These are phyloP conservation scores for Aplodontia rufa DNA, from an alignment of 2,113 vertebrate genomes.

Conservation along the genomic window DNA sequence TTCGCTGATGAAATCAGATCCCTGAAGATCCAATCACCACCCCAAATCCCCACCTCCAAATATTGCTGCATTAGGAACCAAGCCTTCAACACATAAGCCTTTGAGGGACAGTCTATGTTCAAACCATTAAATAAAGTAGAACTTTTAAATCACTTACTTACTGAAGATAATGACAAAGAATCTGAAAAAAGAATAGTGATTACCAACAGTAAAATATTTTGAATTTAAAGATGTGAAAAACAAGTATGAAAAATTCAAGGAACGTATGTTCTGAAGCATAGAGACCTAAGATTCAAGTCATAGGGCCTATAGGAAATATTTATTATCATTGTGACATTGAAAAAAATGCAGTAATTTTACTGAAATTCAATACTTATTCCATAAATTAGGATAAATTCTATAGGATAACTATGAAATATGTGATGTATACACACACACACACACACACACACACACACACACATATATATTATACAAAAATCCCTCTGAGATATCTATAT, in stretches of 20 bases:
- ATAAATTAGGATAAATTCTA: neutral
- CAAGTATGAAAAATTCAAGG: neutral
- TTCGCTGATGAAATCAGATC: no score
- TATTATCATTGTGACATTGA: neutral
- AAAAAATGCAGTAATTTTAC: neutral
- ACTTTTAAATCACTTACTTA: neutral
- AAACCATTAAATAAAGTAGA: neutral
- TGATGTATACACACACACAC: no score
- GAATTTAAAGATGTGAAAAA: constrained; percentile 14
- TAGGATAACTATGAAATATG: neutral
- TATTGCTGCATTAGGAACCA: no score
- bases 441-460: no score
- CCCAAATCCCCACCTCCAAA: no score
- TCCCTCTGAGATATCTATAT: neutral
- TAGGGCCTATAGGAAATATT: neutral
- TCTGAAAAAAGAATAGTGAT: neutral
- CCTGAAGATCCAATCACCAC: no score
- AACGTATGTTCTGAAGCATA: neutral
- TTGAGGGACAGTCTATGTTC: no score
- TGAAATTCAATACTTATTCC: neutral
- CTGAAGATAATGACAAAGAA: neutral
- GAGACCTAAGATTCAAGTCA: neutral
- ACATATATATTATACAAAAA: neutral
- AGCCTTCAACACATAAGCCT: no score
- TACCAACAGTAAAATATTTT: neutral